phyloP scores from a whole-genome alignment of 2,113 vertebrate species.

The Thamnaconus septentrionalis region DNA sequence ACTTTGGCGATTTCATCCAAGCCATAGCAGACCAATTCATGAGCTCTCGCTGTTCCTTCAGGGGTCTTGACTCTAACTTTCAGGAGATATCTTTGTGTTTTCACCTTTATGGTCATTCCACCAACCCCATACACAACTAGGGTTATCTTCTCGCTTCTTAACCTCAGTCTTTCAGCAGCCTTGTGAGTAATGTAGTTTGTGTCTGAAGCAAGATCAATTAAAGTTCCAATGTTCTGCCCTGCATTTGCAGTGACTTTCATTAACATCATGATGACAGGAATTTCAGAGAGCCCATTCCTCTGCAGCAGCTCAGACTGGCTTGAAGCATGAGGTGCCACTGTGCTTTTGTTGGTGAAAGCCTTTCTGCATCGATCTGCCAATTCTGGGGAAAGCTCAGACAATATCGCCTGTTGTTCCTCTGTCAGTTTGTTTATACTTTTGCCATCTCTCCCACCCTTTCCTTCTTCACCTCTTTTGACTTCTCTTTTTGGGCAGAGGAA shows the following conservation, averaged over 20 bases:
- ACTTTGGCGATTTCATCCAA: slow-evolving; percentile 32
- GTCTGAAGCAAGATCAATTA: slow-evolving; percentile 17
- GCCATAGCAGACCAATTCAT: slow-evolving; percentile 20
- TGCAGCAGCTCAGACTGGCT: too few species aligned
- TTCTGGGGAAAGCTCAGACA: slow-evolving; percentile 16
- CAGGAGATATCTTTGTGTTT: slow-evolving; percentile 6
- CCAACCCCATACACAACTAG: slow-evolving; percentile 29
- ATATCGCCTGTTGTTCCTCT: slow-evolving; percentile 24
- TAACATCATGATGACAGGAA: slow-evolving; percentile 25
- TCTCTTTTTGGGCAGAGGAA: background rate
- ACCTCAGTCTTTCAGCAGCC: slow-evolving; percentile 11
- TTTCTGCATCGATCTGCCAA: slow-evolving; percentile 18
- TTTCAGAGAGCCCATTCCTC: slow-evolving; percentile 1
- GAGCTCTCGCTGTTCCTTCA: slow-evolving; percentile 1
- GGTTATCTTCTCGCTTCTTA: slow-evolving; percentile 21
- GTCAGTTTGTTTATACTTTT: background rate
- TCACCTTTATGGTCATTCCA: slow-evolving; percentile 16
- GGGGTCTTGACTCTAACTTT: background rate
- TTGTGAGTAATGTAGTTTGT: slow-evolving; percentile 26
- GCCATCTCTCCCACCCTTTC: background rate
- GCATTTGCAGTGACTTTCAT: slow-evolving; percentile 33
- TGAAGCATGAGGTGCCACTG: background rate
- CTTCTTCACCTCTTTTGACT: background rate
- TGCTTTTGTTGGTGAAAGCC: slow-evolving; percentile 24
- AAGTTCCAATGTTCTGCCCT: slow-evolving; percentile 33